These are phyloP conservation scores for Erebia ligea DNA, from an alignment of 2,888 invertebrate genomes.

Conservation along the genomic window DNA sequence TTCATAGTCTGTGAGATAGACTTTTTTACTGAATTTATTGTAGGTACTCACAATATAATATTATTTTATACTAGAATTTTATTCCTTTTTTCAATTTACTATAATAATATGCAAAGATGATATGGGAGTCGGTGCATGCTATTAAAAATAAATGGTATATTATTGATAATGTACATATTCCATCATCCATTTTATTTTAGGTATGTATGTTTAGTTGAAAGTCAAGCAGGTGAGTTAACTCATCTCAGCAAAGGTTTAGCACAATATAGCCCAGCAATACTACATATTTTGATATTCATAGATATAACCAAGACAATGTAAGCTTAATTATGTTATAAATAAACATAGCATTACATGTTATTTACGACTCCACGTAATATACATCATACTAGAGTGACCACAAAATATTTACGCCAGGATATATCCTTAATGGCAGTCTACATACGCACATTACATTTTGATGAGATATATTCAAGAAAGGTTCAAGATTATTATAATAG, in stretches of 20 bases:
- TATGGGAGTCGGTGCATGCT: too few relatives aligned
- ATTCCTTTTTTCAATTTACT: neutral
- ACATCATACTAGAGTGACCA: constrained; percentile 4
- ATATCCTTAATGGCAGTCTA: neutral
- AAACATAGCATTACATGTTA: constrained; percentile 24
- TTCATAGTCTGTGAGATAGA: neutral
- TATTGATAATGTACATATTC: too few relatives aligned
- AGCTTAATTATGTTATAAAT: constrained; percentile 33
- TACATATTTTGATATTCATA: constrained; percentile 28
- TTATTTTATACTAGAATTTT: neutral
- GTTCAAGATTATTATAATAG: neutral
- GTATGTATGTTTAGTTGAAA: too few relatives aligned
- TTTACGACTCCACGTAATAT: constrained; percentile 20
- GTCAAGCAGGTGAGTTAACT: too few relatives aligned
- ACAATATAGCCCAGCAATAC: too few relatives aligned
- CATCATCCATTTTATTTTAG: too few relatives aligned
- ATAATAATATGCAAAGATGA: too few relatives aligned
- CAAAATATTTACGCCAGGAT: neutral
- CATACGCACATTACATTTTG: neutral
- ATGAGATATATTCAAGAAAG: neutral
- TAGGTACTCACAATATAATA: neutral
- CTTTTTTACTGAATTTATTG: neutral
- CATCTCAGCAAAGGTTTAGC: too few relatives aligned
- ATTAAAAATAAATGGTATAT: too few relatives aligned
- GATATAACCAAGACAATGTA: constrained; percentile 21